These are phyloP conservation scores for Pocillopora grandis DNA, from an alignment of 92 coral and sea anemone species.

Conservation along the genomic window DNA sequence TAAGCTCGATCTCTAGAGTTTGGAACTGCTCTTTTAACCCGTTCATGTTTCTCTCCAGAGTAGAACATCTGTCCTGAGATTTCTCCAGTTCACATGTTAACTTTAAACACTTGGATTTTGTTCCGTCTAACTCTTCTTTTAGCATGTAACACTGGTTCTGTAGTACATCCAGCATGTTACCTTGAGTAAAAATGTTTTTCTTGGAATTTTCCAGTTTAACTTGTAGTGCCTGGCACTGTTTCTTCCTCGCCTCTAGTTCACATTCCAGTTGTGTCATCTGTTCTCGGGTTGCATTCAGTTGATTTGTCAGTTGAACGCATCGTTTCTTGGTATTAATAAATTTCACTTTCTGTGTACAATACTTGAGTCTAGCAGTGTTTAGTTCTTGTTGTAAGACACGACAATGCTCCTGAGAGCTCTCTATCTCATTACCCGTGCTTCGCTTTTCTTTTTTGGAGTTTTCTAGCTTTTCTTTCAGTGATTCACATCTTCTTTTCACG, in stretches of 20 bases:
- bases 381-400: conserved; percentile 88
- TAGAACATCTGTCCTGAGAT: conserved; percentile 66
- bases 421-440: conserved; percentile 49
- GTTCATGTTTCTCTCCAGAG: conserved; percentile 71
- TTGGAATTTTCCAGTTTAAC: conserved; percentile 80
- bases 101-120: conserved; percentile 68
- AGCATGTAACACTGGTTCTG: conserved; percentile 93
- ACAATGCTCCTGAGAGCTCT: conserved; percentile 81
- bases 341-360: conserved; percentile 90
- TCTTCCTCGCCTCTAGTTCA: conserved; percentile 83
- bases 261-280: conserved; percentile 64
- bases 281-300: conserved; percentile 69
- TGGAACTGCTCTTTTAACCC: conserved; percentile 69
- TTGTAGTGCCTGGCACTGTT: conserved; percentile 76
- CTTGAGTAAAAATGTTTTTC: conserved; percentile 85
- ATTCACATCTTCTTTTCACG: conserved; percentile 73
- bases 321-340: conserved; percentile 90
- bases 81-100: conserved; percentile 74
- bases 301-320: conserved; percentile 70
- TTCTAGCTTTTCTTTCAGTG: conserved; percentile 73
- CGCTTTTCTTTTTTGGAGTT: conserved; percentile 60
- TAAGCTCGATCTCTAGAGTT: conserved; percentile 68
- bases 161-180: conserved; percentile 90
- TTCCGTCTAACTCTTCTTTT: conserved; percentile 80
- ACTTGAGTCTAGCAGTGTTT: conserved; percentile 88